Evolutionary conservation across 2,797 vertebrate genomes (phyloP), one percentile per base, ranked within the genome.

Genomic region (Sebastes steindachneri): DNA sequence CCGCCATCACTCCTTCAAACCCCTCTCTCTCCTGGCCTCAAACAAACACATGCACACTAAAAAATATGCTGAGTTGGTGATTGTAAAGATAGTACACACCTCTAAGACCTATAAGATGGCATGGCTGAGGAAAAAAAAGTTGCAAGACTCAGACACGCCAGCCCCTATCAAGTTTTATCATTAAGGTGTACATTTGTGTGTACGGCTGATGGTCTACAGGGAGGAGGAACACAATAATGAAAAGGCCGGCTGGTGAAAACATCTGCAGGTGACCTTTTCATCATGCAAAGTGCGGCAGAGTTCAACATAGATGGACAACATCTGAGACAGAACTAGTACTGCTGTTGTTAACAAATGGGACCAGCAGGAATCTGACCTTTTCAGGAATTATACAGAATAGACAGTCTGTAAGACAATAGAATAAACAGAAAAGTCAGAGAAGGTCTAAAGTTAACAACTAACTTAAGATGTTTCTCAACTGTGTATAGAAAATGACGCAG

Each of bases 1-100:
- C 80, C 29, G 10, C 81, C 81, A 74, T 64, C 64, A 80, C 60
- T 79, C 65, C 82, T 82, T 86, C 55, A 84, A 82, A 75, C 63
- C 29, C 41, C 35, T 17, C 74, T 53, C 45, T 70, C 29, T 26
- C 58, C 2, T 62, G 4, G 9, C 48, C 31, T n/a, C 21, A 62
- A 9, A 66, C 62, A 45, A 31, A 76, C 63, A 72, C 73, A 57
- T 57, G 81, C 68, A 85, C 67, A 78, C 10, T 10, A 21, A 17
- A 26, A 28, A 55, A 37, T 9, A 4, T 9, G 8, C 28, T 25
- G 28, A 53, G 17, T 28, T 67, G 26, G 41, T 51, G 41, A 66
- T 17, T 68, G 51, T 57, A 75, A 15, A 68, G 51, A 77, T 64
- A 10, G 45, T 51, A 48, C 23, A 37, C 14, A 71, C 62, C 26